Evolutionary conservation across 2,113 vertebrate species (phyloP).

Genomic region (Ia io): DNA sequence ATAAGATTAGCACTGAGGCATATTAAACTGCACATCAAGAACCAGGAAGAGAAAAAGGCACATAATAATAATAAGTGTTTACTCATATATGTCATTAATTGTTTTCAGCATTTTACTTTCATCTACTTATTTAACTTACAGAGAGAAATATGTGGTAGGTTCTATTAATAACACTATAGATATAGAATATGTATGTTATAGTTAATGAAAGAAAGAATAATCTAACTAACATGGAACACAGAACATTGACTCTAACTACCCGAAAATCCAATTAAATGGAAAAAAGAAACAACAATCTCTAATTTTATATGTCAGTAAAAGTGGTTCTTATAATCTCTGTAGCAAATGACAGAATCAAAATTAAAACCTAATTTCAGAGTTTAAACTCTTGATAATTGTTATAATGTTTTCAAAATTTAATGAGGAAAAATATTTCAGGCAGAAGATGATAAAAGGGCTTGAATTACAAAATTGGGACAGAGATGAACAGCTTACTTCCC

Average conservation of each 20-base stretch:
- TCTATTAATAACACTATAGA: not conserved
- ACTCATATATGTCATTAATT: not conserved
- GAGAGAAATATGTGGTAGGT: not conserved
- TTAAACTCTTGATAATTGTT: not conserved
- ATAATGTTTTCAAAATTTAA: not conserved
- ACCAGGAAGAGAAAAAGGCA: not conserved
- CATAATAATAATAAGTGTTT: not conserved
- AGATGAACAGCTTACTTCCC: not conserved
- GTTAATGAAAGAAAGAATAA: not conserved
- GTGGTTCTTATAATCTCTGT: not conserved
- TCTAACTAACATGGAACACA: not conserved
- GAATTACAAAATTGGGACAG: not conserved
- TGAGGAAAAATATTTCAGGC: not conserved
- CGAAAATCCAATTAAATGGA: not conserved
- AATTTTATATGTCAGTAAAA: not conserved
- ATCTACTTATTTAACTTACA: not conserved
- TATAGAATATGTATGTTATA: not conserved
- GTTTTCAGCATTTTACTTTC: not conserved
- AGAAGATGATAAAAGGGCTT: not conserved
- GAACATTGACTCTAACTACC: not conserved
- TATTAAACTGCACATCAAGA: not conserved
- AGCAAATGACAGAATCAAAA: not conserved
- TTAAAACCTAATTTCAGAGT: not conserved
- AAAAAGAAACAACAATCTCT: not conserved
- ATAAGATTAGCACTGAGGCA: not conserved